Base-by-base conservation (phyloP, 2,888 invertebrate genomes). In the Deroplatys truncata region DNA sequence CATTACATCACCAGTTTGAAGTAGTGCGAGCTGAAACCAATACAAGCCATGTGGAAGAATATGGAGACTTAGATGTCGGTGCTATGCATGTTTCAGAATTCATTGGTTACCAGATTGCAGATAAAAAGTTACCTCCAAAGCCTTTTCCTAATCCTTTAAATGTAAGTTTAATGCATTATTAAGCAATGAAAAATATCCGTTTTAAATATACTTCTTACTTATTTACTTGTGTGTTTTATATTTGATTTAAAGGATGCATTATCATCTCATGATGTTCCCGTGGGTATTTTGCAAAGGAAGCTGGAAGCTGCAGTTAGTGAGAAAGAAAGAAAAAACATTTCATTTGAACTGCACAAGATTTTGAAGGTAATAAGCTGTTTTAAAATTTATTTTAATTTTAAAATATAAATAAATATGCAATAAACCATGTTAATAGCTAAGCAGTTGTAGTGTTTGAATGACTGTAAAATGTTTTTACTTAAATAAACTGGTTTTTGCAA, bases 11-110 rank as follows among this genome's bases (percentile, higher is more conserved):
- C 88, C 95, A 95, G 92, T 95, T 92, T 92, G 91, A 93, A 90
- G 92, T 94, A 90, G 95, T 95, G 20, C 94, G 94, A 91, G 92
- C 93, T 84, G 93, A 94, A 91, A 95, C 95, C 10, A 95, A 94
- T 92, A 94, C 94, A n/a, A 95, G 95, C 89, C 95, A 95, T 92
- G 95, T 95, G 9, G 93, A 93, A 92, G 94, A 95, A 91, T 96
- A 93, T 92, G 96, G 96, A 87, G 94, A 95, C 91, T 90, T 93
- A 25, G 92, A 92, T 85, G 91, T 93, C 28, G 92, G 92, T 56
- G 89, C 90, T 84, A 91, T 92, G 82, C 92, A 92, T 84, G 92
- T 93, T 2, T 91, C 92, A 8, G 91, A 92, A 25, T 92, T 93
- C 89, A 91, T 93, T 13, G 93, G 93, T 84, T 85, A 43, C 88